Evolutionary conservation across 1,140 invertebrate species (phyloP), one percentile per base, ranked within the genome.

Genomic region (Magallana gigas): DNA sequence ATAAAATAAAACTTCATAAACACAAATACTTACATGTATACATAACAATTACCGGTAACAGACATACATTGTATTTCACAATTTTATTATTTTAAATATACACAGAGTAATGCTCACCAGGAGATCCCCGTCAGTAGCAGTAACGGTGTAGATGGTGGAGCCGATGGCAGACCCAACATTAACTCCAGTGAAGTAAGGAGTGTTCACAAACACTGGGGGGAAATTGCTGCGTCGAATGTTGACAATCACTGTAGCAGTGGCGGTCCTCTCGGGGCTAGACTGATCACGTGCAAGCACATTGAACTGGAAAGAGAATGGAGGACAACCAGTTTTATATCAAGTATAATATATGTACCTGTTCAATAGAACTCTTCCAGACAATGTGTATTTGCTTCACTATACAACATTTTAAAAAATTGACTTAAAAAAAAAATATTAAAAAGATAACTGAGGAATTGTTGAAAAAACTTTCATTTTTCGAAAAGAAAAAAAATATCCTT

Each of bases 271-370:
- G 9, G 91, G 92, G 11, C 60, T 81, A 0, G 91, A 90, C 60
- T 94, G 91, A 86, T 94, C 94, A 86, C 89, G 86, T 0, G 90
- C 92, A 57, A 85, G 83, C 4, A 93, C 93, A 18, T 71, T 82
- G 59, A 94, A 93, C 92, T 94, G 85, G 36, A 90, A 84, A 90
- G 8, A 86, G 14, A 18, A 56, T 58, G 11, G 36, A 83, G 8
- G 18, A 76, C 23, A 29, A 58, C 36, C 14, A 56, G 16, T 48
- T 82, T 56, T 11, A 9, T 56, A 56, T 14, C 8, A 82, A 23
- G 23, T 23, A 23, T 23, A 23, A 23, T 23, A 82, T 29, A 29
- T 48, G 36, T 48, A 48, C 36, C 68, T 36, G 5, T 18, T 8
- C 23, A 71, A 71, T 8, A 71, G 18, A 8, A 71, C 8, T 71